Evolutionary conservation across 1,140 invertebrate species (phyloP).

Genomic region (Oedothorax gibbosus): DNA sequence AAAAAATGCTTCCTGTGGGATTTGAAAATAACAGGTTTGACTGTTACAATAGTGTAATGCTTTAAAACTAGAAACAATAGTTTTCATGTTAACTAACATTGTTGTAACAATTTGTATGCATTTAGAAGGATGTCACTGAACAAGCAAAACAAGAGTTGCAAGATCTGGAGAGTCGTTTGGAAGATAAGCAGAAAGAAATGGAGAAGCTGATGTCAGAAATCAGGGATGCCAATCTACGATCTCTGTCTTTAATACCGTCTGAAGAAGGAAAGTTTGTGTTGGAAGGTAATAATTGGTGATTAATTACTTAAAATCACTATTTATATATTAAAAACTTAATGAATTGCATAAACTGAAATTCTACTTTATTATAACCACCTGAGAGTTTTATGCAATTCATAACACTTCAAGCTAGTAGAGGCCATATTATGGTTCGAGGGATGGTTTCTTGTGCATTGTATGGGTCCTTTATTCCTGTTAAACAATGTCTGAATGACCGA

Average conservation of each 20-base stretch:
- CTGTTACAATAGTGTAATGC: background rate
- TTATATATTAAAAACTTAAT: background rate
- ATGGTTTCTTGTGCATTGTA: no score
- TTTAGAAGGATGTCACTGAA: conserved; percentile 72
- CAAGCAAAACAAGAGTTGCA: conserved; percentile 82
- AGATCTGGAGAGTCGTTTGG: conserved; percentile 70
- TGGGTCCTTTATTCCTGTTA: no score
- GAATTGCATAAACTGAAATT: no score
- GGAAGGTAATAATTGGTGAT: conserved; percentile 70
- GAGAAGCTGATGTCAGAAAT: conserved; percentile 87
- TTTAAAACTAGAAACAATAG: background rate
- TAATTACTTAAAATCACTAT: background rate
- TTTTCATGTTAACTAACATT: background rate
- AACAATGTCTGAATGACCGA: no score
- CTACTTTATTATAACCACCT: no score
- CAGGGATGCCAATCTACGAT: conserved; percentile 86
- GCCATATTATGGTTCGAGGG: no score
- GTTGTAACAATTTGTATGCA: background rate
- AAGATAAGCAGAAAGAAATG: conserved; percentile 80
- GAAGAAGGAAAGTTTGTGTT: conserved; percentile 84
- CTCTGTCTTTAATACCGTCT: conserved; percentile 78
- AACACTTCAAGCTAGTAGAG: no score
- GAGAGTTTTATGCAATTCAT: no score
- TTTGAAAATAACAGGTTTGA: no score
- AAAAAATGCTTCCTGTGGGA: no score